phyloP scores from a whole-genome alignment of 64 coral and sea anemone species.

The Dendrophyllia cribrosa region DNA sequence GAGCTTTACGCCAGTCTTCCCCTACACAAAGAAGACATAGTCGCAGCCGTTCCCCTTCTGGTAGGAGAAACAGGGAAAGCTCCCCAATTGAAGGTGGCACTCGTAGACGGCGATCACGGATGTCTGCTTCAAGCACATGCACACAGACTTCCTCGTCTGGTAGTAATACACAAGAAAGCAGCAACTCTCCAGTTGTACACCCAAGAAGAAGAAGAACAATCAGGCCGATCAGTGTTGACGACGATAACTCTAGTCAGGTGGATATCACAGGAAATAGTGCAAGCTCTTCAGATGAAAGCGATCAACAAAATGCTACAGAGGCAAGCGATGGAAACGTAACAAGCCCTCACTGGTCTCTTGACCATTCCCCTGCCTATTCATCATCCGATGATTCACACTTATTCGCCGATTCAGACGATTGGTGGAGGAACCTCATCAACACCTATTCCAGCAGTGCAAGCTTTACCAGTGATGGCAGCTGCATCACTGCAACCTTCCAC shows the following conservation, averaged over 20 bases:
- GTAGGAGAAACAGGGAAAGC: neutral
- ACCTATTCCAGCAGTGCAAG: neutral
- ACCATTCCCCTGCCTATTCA: neutral
- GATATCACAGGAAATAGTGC: neutral
- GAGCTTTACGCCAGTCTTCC: neutral
- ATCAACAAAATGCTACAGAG: neutral
- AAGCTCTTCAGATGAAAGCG: constrained; percentile 3
- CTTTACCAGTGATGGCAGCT: neutral
- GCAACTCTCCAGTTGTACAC: neutral
- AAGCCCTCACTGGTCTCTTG: neutral
- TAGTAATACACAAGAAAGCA: neutral
- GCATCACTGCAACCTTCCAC: neutral
- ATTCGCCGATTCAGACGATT: neutral
- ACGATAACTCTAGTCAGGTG: neutral
- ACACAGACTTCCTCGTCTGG: neutral
- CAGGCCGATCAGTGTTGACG: neutral
- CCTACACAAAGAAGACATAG: neutral
- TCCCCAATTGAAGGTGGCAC: neutral
- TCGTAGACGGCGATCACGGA: neutral
- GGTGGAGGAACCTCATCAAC: neutral
- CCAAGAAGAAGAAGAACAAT: neutral
- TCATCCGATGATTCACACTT: constrained; percentile 8
- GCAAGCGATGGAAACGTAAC: neutral
- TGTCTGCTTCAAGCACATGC: neutral
- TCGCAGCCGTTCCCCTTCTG: neutral